phyloP scores from a whole-genome alignment of 2,113 vertebrate species.

The Cyanoramphus novaezelandiae region DNA sequence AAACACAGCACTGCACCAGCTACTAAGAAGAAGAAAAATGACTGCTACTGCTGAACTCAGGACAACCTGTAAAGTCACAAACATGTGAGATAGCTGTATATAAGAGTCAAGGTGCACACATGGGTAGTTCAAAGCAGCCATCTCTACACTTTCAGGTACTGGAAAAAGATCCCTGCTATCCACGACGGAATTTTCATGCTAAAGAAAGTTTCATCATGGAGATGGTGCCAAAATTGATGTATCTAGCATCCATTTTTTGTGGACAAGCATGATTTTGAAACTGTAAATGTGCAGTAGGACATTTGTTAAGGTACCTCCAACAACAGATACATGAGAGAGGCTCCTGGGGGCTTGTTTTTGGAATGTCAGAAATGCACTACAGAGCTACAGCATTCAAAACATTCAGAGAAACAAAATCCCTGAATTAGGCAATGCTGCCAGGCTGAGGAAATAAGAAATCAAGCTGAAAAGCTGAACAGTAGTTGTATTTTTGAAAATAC shows the following conservation, averaged over 20 bases:
- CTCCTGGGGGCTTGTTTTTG: background rate
- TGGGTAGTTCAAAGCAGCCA: accelerated
- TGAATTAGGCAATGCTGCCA: constrained; percentile 25
- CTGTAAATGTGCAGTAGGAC: background rate
- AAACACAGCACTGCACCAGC: too few species aligned
- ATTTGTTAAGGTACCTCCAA: background rate
- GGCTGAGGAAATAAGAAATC: constrained; percentile 13
- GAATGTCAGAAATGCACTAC: constrained; percentile 10
- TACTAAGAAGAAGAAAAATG: too few species aligned
- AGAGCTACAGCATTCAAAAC: background rate
- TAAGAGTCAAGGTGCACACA: too few species aligned
- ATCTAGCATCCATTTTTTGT: background rate
- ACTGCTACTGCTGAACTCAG: too few species aligned
- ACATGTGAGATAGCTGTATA: accelerated
- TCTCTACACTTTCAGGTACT: background rate
- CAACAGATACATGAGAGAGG: background rate
- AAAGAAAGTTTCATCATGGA: background rate
- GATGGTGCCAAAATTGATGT: background rate
- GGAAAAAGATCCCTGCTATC: background rate
- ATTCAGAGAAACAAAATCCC: background rate
- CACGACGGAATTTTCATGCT: background rate
- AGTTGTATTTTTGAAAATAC: constrained; percentile 12
- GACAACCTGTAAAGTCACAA: background rate
- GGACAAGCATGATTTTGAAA: background rate
- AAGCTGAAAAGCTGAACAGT: background rate